Base-by-base conservation (phyloP, 2,797 vertebrate genomes). In the Nannoperca australis region DNA sequence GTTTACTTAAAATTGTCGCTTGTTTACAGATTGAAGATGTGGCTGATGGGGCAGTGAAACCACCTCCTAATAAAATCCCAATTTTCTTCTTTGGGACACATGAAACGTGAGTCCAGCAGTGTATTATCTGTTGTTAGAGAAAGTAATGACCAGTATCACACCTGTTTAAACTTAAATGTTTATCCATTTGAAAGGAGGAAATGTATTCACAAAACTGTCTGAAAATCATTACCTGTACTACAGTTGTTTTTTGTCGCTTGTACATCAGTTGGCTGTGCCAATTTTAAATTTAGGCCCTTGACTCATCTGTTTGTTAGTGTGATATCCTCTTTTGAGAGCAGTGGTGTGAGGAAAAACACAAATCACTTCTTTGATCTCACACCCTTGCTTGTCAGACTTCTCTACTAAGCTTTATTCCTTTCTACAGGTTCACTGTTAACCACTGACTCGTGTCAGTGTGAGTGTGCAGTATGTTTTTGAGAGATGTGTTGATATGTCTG, bases 41-140 rank as follows among this genome's bases (percentile, higher is more conserved):
- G 50, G 96, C 95, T 1, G 98, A 99, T 5, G 98, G 98, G 40
- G 98, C 98, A 0, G 98, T 99, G 90, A 99, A 99, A 91, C 98
- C 98, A 36, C 98, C 98, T 2, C 97, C 98, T 27, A 99, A 98
- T 94, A 99, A 99, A 92, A 97, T 98, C 72, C 98, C 97, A n/a
- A 99, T 99, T 81, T 99, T 99, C 94, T 99, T 99, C 94, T 99
- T 98, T 76, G 98, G 98, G 58, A 99, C 98, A 78, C 98, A 99
- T 9, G 98, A 99, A 94, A 99, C 98, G 98, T 99, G 95, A 96
- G 98, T 96, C 76, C 47, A 59, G 13, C 6, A 3, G 22, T 65
- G 22, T 55, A 4, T 50, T 18, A 60, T 2, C 8, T n/a, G 13
- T 49, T 17, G 7, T 15, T 24, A 4, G 0, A 42, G 1, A 20